Percentiles rank a stretch among this genome's conserved stretches.
These are phyloP conservation scores for Pachyramphus minor DNA, from an alignment of 2,113 vertebrate genomes.

Conservation along the genomic window DNA sequence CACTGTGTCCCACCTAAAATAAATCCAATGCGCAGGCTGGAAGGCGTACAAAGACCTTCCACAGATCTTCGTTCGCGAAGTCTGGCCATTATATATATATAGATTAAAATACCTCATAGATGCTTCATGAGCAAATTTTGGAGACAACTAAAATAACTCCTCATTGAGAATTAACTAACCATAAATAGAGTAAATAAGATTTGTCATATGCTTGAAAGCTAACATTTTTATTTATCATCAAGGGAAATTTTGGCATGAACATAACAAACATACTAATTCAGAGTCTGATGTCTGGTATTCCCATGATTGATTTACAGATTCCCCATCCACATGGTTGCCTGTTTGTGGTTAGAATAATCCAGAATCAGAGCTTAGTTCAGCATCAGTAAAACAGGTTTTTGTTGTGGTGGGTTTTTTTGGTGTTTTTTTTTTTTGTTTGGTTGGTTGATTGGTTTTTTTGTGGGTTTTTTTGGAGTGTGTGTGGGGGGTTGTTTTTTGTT, in stretches of 20 bases:
- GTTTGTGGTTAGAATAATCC: not conserved
- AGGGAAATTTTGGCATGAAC: not conserved
- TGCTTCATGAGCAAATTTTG: not conserved
- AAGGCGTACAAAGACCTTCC: too few relatives aligned
- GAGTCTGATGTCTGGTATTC: not conserved
- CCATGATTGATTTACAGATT: not conserved
- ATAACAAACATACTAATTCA: not conserved
- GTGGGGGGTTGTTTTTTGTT: too few relatives aligned
- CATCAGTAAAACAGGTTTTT: not conserved
- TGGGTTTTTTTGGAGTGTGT: too few relatives aligned
- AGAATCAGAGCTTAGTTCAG: not conserved
- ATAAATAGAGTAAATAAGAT: slow-evolving; percentile 3
- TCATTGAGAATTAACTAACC: slow-evolving; percentile 4
- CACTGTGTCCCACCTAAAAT: too few relatives aligned
- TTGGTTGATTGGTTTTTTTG: not conserved
- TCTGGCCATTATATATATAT: too few relatives aligned
- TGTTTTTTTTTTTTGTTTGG: not conserved
- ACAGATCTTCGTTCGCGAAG: too few relatives aligned
- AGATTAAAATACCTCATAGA: not conserved
- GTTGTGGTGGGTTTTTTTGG: too few relatives aligned
- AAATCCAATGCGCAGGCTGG: too few relatives aligned
- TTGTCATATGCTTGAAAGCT: not conserved
- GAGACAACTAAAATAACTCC: not conserved
- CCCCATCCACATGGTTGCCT: not conserved
- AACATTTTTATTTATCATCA: not conserved